Conservation (phyloP, 2,888 invertebrate genomes). For the Sinopyrophorus schimmeli region DNA sequence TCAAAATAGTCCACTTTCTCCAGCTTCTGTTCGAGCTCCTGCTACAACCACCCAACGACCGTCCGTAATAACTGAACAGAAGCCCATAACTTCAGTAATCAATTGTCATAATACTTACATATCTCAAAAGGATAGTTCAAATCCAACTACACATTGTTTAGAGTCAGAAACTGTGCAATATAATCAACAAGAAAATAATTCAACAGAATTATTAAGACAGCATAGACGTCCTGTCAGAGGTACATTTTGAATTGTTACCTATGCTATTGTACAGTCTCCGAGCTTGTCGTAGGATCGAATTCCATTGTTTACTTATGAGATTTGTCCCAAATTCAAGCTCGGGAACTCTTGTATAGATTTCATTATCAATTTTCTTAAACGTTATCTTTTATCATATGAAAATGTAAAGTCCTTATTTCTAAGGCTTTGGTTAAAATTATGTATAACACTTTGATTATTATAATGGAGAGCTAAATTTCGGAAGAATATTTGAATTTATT, state of each 20-base stretch:
- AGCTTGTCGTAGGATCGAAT: too few relatives aligned
- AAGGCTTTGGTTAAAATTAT: too few relatives aligned
- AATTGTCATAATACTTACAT: slow-evolving; percentile 38
- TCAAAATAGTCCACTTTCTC: slow-evolving; percentile 45
- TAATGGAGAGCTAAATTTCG: too few relatives aligned
- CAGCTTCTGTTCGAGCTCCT: slow-evolving; percentile 31
- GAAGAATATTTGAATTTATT: too few relatives aligned
- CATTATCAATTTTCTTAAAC: too few relatives aligned
- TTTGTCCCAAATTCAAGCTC: too few relatives aligned
- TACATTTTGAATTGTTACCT: slow-evolving; percentile 5
- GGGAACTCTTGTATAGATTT: too few relatives aligned
- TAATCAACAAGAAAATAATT: slow-evolving; percentile 35
- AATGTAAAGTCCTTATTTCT: too few relatives aligned
- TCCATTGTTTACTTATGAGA: too few relatives aligned
- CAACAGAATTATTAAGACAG: slow-evolving; percentile 47
- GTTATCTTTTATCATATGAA: too few relatives aligned
- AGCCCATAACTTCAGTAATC: slow-evolving; percentile 43
- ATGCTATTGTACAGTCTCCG: not conserved
- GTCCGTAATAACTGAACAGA: slow-evolving; percentile 50
- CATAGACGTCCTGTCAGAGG: slow-evolving; percentile 35
- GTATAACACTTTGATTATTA: too few relatives aligned
- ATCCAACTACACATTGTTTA: slow-evolving; percentile 27
- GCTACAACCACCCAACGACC: slow-evolving; percentile 40
- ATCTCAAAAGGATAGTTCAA: slow-evolving; percentile 35
- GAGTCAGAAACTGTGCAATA: slow-evolving; percentile 29